These are phyloP conservation scores for Erynnis tages DNA, from an alignment of 2,888 invertebrate genomes.

Conservation along the genomic window DNA sequence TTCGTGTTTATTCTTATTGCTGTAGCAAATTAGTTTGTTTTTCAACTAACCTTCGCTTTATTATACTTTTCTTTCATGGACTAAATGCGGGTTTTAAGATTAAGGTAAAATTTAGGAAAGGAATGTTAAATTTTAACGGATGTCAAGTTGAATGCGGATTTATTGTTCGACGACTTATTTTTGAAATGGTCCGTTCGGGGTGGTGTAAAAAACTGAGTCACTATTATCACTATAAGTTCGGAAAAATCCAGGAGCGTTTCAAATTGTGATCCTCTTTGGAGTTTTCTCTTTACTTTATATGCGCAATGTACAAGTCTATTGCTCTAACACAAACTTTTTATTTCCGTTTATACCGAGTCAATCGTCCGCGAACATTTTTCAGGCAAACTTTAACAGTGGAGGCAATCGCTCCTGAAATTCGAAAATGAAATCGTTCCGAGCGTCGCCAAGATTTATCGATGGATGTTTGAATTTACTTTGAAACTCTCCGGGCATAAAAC, in stretches of 20 bases:
- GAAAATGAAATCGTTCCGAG: constrained; percentile 81
- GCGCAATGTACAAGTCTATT: constrained; percentile 73
- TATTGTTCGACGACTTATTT: constrained; percentile 44
- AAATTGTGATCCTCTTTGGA: constrained; percentile 66
- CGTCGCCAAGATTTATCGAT: constrained; percentile 81
- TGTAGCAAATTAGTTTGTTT: constrained; percentile 51
- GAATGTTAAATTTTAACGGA: constrained; percentile 41
- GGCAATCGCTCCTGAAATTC: constrained; percentile 82
- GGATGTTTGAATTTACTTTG: constrained; percentile 80
- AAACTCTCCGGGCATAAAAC: constrained; percentile 79
- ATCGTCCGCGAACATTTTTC: constrained; percentile 81
- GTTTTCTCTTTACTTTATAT: constrained; percentile 70
- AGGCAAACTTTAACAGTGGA: constrained; percentile 81
- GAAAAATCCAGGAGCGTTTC: constrained; percentile 57
- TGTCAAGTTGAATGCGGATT: constrained; percentile 40
- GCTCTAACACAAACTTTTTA: constrained; percentile 80
- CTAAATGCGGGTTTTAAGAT: constrained; percentile 28
- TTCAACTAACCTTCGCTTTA: constrained; percentile 45
- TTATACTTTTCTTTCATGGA: constrained; percentile 32
- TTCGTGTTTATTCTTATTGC: constrained; percentile 61
- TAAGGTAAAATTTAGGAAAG: constrained; percentile 39
- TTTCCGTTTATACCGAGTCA: constrained; percentile 81
- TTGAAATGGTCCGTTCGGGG: constrained; percentile 49
- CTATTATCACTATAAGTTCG: constrained; percentile 54
- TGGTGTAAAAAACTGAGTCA: constrained; percentile 58